These are phyloP conservation scores for Hydrochoerus hydrochaeris DNA, from an alignment of 2,113 vertebrate species.

Conservation along the genomic window DNA sequence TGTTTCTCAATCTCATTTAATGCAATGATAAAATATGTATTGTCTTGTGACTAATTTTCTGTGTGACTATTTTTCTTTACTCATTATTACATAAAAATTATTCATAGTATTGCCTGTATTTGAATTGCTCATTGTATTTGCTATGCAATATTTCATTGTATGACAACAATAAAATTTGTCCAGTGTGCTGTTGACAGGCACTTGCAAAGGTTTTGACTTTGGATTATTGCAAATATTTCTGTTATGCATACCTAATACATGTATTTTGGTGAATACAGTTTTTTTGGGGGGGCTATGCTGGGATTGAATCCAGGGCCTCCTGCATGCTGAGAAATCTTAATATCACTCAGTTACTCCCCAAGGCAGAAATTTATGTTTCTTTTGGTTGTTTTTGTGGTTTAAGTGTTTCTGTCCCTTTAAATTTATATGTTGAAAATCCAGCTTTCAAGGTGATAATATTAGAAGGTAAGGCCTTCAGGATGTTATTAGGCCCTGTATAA, in stretches of 20 bases:
- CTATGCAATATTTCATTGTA: neutral
- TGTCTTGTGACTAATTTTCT: neutral
- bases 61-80: neutral
- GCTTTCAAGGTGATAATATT: neutral
- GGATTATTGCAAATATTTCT: conserved; percentile 31
- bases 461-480: neutral
- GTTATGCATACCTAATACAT: neutral
- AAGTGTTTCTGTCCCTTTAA: neutral
- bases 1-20: conserved; percentile 30
- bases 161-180: neutral
- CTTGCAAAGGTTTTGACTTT: neutral
- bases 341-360: neutral
- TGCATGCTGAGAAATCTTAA: neutral
- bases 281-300: neutral
- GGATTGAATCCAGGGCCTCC: neutral
- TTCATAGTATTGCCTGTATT: neutral
- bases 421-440: neutral
- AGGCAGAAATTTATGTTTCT: neutral
- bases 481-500: neutral
- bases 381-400: neutral
- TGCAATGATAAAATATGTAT: neutral
- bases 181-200: neutral
- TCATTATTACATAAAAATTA: neutral
- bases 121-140: conserved; percentile 39
- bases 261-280: neutral